phyloP scores from a whole-genome alignment of 2,113 vertebrate species.

The Pangasianodon gigas region DNA sequence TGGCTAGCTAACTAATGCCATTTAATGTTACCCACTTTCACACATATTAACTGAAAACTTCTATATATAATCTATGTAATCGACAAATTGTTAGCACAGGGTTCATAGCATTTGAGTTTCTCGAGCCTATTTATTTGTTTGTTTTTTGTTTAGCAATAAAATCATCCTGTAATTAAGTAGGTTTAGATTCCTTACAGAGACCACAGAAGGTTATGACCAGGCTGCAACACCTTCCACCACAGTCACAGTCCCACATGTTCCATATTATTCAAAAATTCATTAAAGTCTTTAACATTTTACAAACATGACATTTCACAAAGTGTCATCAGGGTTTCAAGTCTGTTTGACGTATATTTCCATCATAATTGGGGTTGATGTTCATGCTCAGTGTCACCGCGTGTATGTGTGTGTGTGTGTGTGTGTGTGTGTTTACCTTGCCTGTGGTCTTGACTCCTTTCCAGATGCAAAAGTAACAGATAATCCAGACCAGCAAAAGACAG shows the following conservation, averaged over 20 bases:
- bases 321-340: neutral
- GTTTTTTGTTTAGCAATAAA: neutral
- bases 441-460: conserved; percentile 81
- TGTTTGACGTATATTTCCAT: neutral
- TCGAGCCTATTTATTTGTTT: neutral
- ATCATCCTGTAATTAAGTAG: neutral
- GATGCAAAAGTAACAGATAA: conserved; percentile 83
- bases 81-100: neutral
- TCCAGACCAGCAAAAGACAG: conserved; percentile 76
- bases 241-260: neutral
- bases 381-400: conserved; percentile 8
- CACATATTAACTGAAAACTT: neutral
- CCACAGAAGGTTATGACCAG: neutral
- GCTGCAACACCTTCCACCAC: neutral
- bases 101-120: neutral
- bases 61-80: neutral
- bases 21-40: neutral
- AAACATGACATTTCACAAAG: neutral
- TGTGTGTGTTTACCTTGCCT: conserved; percentile 71
- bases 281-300: neutral
- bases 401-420: neutral
- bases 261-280: neutral
- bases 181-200: neutral
- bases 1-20: neutral
- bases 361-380: neutral